Base-by-base conservation (phyloP, 2,113 vertebrate species). In the Proteles cristata region DNA sequence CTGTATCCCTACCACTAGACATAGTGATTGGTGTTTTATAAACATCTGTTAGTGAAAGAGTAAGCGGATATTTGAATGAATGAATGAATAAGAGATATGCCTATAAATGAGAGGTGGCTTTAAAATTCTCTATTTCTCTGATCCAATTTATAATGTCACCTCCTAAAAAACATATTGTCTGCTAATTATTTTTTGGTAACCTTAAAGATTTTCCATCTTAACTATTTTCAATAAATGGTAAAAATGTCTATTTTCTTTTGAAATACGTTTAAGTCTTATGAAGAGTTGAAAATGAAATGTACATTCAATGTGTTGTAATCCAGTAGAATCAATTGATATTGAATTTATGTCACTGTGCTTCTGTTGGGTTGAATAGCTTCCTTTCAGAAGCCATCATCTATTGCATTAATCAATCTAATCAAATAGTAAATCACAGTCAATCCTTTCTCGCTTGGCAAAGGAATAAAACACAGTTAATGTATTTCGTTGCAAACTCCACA, bases 341-440 rank as follows among this genome's bases (percentile, higher is more conserved):
- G 86, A 97, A 92, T 71, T 77, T 82, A 25, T 79, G 91, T 89
- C 86, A 65, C 50, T 83, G 11, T 65, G 31, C 7, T 58, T 83
- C 43, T 87, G n/a, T 21, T 90, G 25, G n/a, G 39, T 43, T 88
- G 85, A 94, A 87, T 77, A 90, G 28, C 53, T 96, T 96, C 48
- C 39, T 93, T 93, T 91, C 94, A 94, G 88, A 93, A 83, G 83
- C 53, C 65, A 90, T 85, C 31, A 53, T 26, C 53, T 65, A 43
- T 43, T 79, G 23, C n/a, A 96, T 90, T 81, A 92, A 93, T 97
- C 90, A 93, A 28, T 95, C 73, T 35, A 88, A 55, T 89, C 81
- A 77, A 95, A 88, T 21, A 93, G 71, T 43, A 58, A 83, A 69
- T 35, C 55, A 77, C 19, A 31, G 50, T 74, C 45, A 63, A 88